Evolutionary conservation across 2,888 invertebrate genomes (phyloP).

Genomic region (Plemyria rubiginata): DNA sequence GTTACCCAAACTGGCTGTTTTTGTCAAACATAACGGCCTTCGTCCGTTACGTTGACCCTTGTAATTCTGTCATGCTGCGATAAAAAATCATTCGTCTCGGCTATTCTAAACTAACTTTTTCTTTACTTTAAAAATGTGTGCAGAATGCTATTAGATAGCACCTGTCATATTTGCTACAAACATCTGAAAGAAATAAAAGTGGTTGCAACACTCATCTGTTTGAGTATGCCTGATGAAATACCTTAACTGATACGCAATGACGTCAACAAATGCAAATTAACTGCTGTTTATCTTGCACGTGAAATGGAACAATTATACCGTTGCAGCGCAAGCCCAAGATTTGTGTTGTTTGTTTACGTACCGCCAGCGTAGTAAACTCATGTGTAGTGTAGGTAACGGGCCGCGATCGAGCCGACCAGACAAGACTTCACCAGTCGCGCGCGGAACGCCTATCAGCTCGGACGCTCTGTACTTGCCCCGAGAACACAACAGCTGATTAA

Average conservation of each 20-base stretch:
- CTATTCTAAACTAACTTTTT: conserved; percentile 7
- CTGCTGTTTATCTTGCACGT: conserved; percentile 32
- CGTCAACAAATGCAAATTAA: conserved; percentile 26
- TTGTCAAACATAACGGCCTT: conserved; percentile 45
- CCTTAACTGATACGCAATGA: conserved; percentile 15
- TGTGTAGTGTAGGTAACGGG: conserved; percentile 77
- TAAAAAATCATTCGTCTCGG: conserved; percentile 33
- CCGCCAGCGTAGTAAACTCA: conserved; percentile 70
- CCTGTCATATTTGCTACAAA: background rate
- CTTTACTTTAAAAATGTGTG: conserved; percentile 1
- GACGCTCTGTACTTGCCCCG: conserved; percentile 51
- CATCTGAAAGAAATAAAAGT: background rate
- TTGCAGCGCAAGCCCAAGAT: conserved; percentile 45
- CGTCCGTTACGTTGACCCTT: conserved; percentile 39
- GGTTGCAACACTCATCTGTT: conserved; percentile 8
- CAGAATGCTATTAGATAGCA: background rate
- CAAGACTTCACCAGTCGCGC: conserved; percentile 67
- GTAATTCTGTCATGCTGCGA: conserved; percentile 29
- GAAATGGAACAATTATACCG: conserved; percentile 42
- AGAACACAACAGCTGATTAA: conserved; percentile 70
- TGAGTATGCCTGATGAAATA: conserved; percentile 12
- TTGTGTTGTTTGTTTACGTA: conserved; percentile 79
- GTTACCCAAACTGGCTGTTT: conserved; percentile 49
- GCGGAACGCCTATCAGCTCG: conserved; percentile 69
- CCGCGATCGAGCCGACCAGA: conserved; percentile 49